Base-by-base conservation (phyloP, 1,140 invertebrate species). In the Ostrea denselamellosa region DNA sequence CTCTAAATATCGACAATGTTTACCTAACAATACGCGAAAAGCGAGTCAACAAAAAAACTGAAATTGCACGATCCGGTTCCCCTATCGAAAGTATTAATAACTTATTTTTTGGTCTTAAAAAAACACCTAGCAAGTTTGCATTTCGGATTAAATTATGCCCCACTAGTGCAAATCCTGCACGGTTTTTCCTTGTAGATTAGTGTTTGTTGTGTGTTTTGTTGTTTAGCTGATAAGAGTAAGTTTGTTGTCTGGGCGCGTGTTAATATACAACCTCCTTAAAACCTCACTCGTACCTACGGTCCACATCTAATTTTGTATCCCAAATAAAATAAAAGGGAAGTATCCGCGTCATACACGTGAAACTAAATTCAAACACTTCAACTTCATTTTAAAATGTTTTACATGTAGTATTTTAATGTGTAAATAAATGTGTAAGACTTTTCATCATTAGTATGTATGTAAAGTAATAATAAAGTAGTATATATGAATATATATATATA, bases 1-100 rank as follows among this genome's bases (percentile, higher is more conserved):
- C 82, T 77, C 68, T 77, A 77, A 77, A 77, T 77, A 77, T 77
- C 68, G 25, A 25, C 68, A 25, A 34, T 77, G 68, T 77, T 77
- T 77, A 77, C 68, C 68, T 77, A 77, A 77, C 68, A 77, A 28
- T 77, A 28, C 68, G 25, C 68, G 28, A 22, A 28, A 22, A 22
- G 68, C 22, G 68, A 77, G 28, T 77, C 68, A 77, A 77, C 22
- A 77, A 77, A 77, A 62, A 62, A 44, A 44, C 34, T 62, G 56
- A 62, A 62, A 62, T 62, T 62, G n/a, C 56, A n/a, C 17, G 56
- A 62, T 62, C 0, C 7, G 10, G 9, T 77, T 77, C 68, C 34
- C n/a, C n/a, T 34, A 10, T 28, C 9, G 19, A 71, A 12, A 22
- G 65, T 28, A 71, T 71, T 71, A 71, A 71, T 71, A 71, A 25